Evolutionary conservation across 2,888 invertebrate species (phyloP), one percentile per base, ranked within the genome.

Genomic region (Acrobasis consociella): DNA sequence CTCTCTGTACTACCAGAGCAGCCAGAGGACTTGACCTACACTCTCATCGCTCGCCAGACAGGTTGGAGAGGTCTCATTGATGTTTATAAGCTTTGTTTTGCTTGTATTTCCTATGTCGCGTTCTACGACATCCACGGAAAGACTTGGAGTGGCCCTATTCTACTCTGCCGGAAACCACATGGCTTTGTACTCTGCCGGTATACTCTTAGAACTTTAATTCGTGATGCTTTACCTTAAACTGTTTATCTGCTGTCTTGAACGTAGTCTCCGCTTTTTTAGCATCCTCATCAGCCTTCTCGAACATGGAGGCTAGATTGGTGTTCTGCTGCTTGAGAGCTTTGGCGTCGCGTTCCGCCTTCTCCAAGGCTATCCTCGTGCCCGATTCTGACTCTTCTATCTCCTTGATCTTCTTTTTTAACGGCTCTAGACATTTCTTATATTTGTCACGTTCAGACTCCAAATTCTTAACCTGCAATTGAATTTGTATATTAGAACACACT

Each of bases 331-430:
- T 86, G 5, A 94, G 77, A 10, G 87, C 83, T 17, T 91, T 91
- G 31, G 93, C 86, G 62, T 95, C 94, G 55, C 94, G 92, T 50
- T 93, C 93, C 0, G 94, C 81, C 64, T 93, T 93, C 63, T 93
- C 93, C 58, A 94, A 73, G 49, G 94, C 92, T 66, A 91, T 86
- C 63, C 93, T 91, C 65, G 94, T 85, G 0, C 89, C 89, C 0
- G 92, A 87, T 68, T 95, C 95, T 0, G 93, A 85, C 62, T 95
- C 94, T 75, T 94, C 94, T 38, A 95, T 74, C 72, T 94, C 94
- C 50, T 86, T 85, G 37, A 95, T 88, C 70, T 94, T 94, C 75
- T 73, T 92, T 85, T 78, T 94, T 73, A 86, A 85, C 74, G 76
- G 94, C 76, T 77, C 94, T 73, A 82, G 89, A 71, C 72, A 93